Percentiles rank a stretch among this genome's conserved stretches.
These are phyloP conservation scores for Xyliphius kryptos DNA, from an alignment of 2,113 vertebrate species.

Conservation along the genomic window DNA sequence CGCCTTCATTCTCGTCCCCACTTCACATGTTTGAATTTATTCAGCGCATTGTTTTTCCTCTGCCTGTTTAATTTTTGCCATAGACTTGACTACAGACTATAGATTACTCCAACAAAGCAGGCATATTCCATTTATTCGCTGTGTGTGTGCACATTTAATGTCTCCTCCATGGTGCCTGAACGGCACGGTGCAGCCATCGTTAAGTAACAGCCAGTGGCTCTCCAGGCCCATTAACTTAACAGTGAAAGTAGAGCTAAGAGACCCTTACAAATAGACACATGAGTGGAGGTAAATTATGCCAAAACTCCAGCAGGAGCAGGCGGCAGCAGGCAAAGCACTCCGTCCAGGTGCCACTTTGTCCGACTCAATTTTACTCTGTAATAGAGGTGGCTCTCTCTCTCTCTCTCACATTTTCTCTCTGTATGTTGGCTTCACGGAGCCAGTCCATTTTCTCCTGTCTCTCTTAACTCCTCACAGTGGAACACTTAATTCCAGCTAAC, in stretches of 20 bases:
- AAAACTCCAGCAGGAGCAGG: slow-evolving; percentile 45
- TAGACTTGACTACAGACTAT: slow-evolving; percentile 12
- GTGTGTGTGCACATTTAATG: slow-evolving; percentile 1
- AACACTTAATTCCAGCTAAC: slow-evolving; percentile 55
- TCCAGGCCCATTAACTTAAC: slow-evolving; percentile 61
- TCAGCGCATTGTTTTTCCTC: slow-evolving; percentile 17
- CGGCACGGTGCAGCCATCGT: slow-evolving; percentile 37
- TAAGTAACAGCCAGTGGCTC: slow-evolving; percentile 66
- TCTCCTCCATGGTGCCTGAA: slow-evolving; percentile 10
- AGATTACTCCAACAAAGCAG: slow-evolving; percentile 30
- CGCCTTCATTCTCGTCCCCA: slow-evolving; percentile 10
- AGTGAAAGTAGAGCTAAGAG: slow-evolving; percentile 38
- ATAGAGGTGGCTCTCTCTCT: slow-evolving; percentile 56
- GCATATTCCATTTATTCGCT: background rate
- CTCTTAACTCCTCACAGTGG: slow-evolving; percentile 46
- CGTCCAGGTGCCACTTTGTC: slow-evolving; percentile 62
- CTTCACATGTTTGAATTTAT: slow-evolving; percentile 25
- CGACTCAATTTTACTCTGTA: slow-evolving; percentile 70
- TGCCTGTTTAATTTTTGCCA: slow-evolving; percentile 31
- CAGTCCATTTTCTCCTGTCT: slow-evolving; percentile 45
- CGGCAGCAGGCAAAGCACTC: slow-evolving; percentile 33
- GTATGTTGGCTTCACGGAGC: slow-evolving; percentile 27
- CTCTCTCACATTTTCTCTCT: slow-evolving; percentile 43
- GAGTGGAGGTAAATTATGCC: slow-evolving; percentile 67
- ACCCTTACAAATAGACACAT: slow-evolving; percentile 64